Base-by-base conservation (phyloP, 2,888 invertebrate species). In the Archips crataeganus region DNA sequence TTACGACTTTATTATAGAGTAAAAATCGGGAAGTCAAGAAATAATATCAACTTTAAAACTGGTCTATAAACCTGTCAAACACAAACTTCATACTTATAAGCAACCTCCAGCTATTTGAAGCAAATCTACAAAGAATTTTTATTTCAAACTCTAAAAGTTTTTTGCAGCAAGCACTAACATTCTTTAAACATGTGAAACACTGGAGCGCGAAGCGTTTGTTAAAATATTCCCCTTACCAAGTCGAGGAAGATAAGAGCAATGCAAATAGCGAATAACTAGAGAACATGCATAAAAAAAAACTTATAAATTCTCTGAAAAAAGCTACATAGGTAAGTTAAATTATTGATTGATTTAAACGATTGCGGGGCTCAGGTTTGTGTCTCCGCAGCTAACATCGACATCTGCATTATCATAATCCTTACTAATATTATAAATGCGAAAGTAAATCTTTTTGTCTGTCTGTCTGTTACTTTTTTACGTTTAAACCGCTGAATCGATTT, bases 181-280 rank as follows among this genome's bases (percentile, higher is more conserved):
- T 47, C 64, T 64, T 32, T 49, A 64, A 64, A 34, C 47, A 64
- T 11, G 45, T 13, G n/a, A 64, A 32, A 32, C 49, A 6, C 3
- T 3, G 32, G 34, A 45, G 42, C 32, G 47, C 4, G 47, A 8
- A 34, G 32, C 63, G 34, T 34, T 32, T 23, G 47, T 11, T 45
- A n/a, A 13, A 49, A 23, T 47, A 64, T 64, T 64, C 32, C 47
- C 47, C 47, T 42, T 23, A 62, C 42, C 42, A 62, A 64, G 64
- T 64, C 45, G 59, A 64, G 59, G 51, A 71, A 54, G 59, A 59
- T 70, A 57, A 47, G 70, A 13, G 23, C 57, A 11, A 51, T 70
- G 59, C 47, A 59, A 65, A 64, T 57, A 13, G 34, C 42, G 34
- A 36, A 42, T 49, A n/a, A 59, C 67, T 5, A 36, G 32, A 57